Percentiles rank a stretch among this genome's conserved stretches.
Evolutionary conservation across 2,797 vertebrate species (phyloP).

Genomic region (Toxotes lorentzi): DNA sequence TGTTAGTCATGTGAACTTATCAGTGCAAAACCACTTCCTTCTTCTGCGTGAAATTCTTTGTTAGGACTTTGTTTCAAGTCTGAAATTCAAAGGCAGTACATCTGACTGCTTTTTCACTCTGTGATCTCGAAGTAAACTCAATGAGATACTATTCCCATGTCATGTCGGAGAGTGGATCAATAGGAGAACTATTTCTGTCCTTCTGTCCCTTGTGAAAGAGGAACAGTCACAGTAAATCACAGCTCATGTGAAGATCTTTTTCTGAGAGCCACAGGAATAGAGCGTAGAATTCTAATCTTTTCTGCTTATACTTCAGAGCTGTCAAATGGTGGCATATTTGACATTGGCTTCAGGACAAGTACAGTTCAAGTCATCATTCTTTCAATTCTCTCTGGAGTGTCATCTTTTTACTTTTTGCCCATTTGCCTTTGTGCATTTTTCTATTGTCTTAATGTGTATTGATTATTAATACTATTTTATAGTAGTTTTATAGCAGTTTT

Average conservation of each 20-base stretch:
- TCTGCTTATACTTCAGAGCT: constrained; percentile 43
- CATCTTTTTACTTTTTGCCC: neutral
- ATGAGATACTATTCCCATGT: constrained; percentile 35
- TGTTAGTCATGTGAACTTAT: neutral
- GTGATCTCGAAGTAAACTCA: constrained; percentile 15
- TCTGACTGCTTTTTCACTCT: constrained; percentile 30
- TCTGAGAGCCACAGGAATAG: constrained; percentile 55
- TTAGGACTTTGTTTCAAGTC: neutral
- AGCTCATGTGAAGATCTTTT: constrained; percentile 59
- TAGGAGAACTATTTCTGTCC: constrained; percentile 59
- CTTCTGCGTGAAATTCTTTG: neutral
- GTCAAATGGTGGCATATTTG: constrained; percentile 46
- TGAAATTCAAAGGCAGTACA: constrained; percentile 23
- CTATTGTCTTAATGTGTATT: too few species aligned
- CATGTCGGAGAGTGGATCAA: constrained; percentile 60
- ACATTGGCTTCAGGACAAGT: constrained; percentile 40
- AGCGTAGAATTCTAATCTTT: constrained; percentile 55
- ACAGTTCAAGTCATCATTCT: constrained; percentile 40
- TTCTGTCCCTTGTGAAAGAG: constrained; percentile 51
- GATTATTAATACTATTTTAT: too few species aligned
- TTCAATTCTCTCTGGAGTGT: constrained; percentile 27
- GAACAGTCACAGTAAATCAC: constrained; percentile 62
- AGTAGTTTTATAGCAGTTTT: too few species aligned
- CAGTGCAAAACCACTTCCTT: neutral
- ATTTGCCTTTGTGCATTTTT: too few species aligned